Base-by-base conservation (phyloP, 1,140 invertebrate species). In the Sinonovacula constricta region DNA sequence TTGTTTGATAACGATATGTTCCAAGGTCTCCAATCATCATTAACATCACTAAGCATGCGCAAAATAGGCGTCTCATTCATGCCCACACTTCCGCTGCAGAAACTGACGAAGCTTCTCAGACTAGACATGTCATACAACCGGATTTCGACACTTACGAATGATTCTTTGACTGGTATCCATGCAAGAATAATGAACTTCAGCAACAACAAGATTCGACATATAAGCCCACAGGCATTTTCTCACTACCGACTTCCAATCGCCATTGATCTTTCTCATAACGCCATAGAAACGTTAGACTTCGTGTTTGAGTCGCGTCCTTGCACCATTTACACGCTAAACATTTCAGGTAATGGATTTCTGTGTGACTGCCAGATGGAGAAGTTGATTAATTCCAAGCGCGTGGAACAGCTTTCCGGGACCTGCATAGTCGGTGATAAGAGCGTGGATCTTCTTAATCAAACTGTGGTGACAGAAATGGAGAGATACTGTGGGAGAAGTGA, bases 361-460 rank as follows among this genome's bases (percentile, higher is more conserved):
- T 76, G 72, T 67, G 72, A 76, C 39, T 76, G 72, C 59, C 45
- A 67, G 57, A 76, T 76, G 15, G 72, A 76, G 36, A 36, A 65
- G 51, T 0, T 49, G 36, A 65, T 76, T 7, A 76, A 67, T 59
- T 76, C 72, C 3, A 36, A 56, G 30, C 34, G 39, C 22, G 53
- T 39, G 28, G 33, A 59, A 39, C 22, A 28, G 26, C 54, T 76
- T 24, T 14, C 10, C 3, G 72, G 62, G 24, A 53, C 56, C 49
- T 76, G 72, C 31, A 49, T 49, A 22, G 5, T 67, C 24, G 67
- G 56, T 45, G 26, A 39, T 65, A 63, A 63, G n/a, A 39, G 26
- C 10, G 63, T 76, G 24, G 5, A 53, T 15, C 26, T 76, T 65
- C 3, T 36, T 34, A 76, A 76, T 53, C 30, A 10, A 30, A 66